Evolutionary conservation across 1,140 invertebrate species (phyloP).

Genomic region (Bombus ignitus): DNA sequence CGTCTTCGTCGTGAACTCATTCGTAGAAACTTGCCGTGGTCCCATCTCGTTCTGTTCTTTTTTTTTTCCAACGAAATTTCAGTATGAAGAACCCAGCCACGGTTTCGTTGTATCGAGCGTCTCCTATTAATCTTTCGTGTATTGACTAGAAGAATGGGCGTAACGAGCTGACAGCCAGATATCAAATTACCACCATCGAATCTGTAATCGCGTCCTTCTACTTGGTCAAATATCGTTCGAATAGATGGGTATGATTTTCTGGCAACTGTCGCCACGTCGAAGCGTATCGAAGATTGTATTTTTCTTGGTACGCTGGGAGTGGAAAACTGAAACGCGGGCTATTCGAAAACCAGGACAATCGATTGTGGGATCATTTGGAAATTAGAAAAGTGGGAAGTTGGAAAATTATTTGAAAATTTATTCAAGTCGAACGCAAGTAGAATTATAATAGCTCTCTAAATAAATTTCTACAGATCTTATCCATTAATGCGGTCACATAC

Average conservation of each 20-base stretch:
- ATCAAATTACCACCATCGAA: background rate
- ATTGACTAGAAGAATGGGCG: slow-evolving; percentile 55
- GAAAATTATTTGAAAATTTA: background rate
- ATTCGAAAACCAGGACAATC: background rate
- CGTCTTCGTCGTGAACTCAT: no score
- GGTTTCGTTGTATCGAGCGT: slow-evolving; percentile 63
- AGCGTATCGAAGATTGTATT: background rate
- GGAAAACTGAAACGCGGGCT: background rate
- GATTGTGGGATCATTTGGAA: background rate
- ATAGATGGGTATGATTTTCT: fast-evolving
- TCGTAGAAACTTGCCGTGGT: slow-evolving; percentile 57
- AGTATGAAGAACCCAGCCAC: slow-evolving; percentile 20
- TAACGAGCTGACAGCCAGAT: background rate
- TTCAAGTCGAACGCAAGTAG: background rate
- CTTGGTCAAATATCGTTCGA: no score
- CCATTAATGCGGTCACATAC: no score
- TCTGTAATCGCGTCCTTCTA: no score
- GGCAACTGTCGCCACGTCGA: fast-evolving
- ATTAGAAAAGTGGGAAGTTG: background rate
- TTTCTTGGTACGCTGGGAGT: background rate
- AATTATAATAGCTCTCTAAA: background rate
- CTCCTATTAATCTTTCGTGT: slow-evolving; percentile 8
- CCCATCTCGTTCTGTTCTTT: slow-evolving; percentile 45
- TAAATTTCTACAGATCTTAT: background rate
- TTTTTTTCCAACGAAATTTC: slow-evolving; percentile 11